Base-by-base conservation (phyloP, 2,113 vertebrate species). In the Phyllopteryx taeniolatus region DNA sequence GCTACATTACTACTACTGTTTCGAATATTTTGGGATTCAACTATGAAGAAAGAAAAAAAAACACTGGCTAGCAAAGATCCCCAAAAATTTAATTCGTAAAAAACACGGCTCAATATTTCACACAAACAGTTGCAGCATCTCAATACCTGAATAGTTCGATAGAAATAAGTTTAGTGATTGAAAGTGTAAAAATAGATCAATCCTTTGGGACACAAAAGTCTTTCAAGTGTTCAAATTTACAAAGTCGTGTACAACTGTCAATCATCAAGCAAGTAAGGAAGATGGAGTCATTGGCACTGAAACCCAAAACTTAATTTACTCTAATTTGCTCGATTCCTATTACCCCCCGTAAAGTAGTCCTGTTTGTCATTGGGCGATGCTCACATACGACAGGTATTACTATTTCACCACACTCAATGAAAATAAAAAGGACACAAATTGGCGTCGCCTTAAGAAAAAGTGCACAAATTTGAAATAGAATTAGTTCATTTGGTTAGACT, bases 41-140 rank as follows among this genome's bases (percentile, higher is more conserved):
- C 27, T 61, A 14, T 0, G 13, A 14, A 27, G 14, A 22, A 27
- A 46, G 0, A 22, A 67, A 60, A 46, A 11, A 66, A 33, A 27
- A 65, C 31, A 66, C 53, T 44, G 11, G 11, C 71, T 3, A 33
- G 69, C 14, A 67, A 42, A 68, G 67, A 72, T 56, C 47, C 73
- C 68, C 79, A 75, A 43, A 31, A n/a, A 72, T 91, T 88, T 87
- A 88, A 83, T 90, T 79, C 81, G 80, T 87, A 89, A 83, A 91
- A 90, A 91, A 90, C 86, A 43, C 15, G 75, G 80, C 81, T 80
- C 79, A 89, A 82, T 73, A 87, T 83, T 79, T 89, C 71, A 88
- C 83, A 86, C 85, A 87, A 90, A 90, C 86, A 88, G 73, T 66
- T 87, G 85, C 89, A 90, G 84, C 85, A 85, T 83, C 15, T 83